Evolutionary conservation across 2,888 invertebrate genomes (phyloP), one percentile per base, ranked within the genome.

Genomic region (Meliscaeva auricollis): DNA sequence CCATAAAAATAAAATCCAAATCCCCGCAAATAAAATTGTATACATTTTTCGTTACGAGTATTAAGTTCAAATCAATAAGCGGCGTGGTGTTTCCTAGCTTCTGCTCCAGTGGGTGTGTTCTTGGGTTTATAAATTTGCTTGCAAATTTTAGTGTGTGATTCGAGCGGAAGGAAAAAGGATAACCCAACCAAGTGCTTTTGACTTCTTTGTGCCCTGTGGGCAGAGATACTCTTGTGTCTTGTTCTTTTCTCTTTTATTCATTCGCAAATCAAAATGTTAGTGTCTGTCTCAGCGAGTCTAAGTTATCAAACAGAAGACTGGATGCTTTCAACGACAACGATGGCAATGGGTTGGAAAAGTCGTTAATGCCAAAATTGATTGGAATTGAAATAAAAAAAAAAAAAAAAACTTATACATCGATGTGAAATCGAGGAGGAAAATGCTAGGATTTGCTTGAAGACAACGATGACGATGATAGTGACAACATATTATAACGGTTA

Each of bases 281-380:
- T 38, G 9, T 41, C 32, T 41, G 52, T 72, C 78, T 46, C n/a
- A 35, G 46, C n/a, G 46, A 41, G 8, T 20, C 7, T 50, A 35
- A 66, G 26, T 35, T 2, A n/a, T 50, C 9, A 35, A 22, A 50
- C 52, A 68, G 87, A 88, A 48, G 62, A 72, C 50, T 75, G 44
- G 66, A n/a, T n/a, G 68, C 76, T 87, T 70, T 60, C 77, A 56
- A 70, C 66, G 83, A 78, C 58, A 84, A 87, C 77, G 87, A 83
- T 83, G 87, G 87, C 82, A 87, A 87, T 87, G 64, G 78, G n/a
- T 78, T 64, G 74, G 85, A 83, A 62, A 73, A 79, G 70, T 84
- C 83, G 82, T 62, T 80, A 60, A 84, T 74, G 74, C 74, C 76
- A 75, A 84, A 80, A 80, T 84, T 84, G 84, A 84, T 84, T 80